Conservation (phyloP, 2,888 invertebrate species). For the Timema podura region DNA sequence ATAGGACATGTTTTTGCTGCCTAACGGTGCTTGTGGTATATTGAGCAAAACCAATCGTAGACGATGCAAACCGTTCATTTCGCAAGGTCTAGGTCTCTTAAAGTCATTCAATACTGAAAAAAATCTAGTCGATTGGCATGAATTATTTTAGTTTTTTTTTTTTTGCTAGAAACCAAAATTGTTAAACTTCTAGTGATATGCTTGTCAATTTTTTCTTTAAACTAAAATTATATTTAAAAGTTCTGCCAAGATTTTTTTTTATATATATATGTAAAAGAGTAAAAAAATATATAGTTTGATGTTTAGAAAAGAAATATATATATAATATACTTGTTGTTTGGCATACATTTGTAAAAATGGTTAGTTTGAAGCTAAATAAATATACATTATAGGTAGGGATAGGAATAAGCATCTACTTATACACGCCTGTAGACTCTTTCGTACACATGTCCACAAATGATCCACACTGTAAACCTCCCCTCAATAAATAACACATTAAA, state of each 20-base stretch:
- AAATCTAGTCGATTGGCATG: conserved; percentile 16
- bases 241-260: neutral
- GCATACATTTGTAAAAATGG: conserved; percentile 23
- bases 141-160: conserved; percentile 22
- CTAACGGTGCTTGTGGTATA: conserved; percentile 27
- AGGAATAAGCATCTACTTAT: no score
- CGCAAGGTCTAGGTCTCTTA: neutral
- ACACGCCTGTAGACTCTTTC: no score
- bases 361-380: neutral
- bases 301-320: conserved; percentile 23
- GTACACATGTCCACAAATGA: no score
- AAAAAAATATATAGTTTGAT: conserved; percentile 21
- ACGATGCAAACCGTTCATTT: neutral
- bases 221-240: conserved; percentile 16
- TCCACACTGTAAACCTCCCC: no score
- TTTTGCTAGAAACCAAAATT: conserved; percentile 22
- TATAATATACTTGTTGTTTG: conserved; percentile 18
- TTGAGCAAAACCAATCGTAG: neutral
- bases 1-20: conserved; percentile 29
- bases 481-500: no score
- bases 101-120: neutral
- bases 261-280: neutral
- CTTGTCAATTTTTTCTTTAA: conserved; percentile 17
- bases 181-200: neutral
- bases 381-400: neutral